Evolutionary conservation across 2,113 vertebrate species (phyloP).

Genomic region (Oxyruncus cristatus): DNA sequence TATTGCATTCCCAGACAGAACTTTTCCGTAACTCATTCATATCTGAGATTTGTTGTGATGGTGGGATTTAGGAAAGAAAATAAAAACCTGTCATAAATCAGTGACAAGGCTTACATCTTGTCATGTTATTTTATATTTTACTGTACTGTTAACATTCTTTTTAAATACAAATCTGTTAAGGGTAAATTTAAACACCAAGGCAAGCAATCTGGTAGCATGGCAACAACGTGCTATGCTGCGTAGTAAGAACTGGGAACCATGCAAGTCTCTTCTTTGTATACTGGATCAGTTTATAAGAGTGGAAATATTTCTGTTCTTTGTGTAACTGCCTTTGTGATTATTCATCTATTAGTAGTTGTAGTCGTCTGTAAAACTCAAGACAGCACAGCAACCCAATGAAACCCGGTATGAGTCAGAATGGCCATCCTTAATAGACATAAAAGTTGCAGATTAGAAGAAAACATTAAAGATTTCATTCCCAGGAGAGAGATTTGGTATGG

Average conservation of each 20-base stretch:
- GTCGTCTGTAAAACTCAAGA: neutral
- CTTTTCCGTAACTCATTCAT: neutral
- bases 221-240: neutral
- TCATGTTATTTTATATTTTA: conserved; percentile 26
- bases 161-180: conserved; percentile 57
- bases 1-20: neutral
- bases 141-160: neutral
- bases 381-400: neutral
- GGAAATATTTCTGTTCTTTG: neutral
- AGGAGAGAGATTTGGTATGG: neutral
- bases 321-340: neutral
- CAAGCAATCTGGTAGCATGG: conserved; percentile 16
- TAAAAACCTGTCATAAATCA: conserved; percentile 13
- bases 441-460: neutral
- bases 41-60: neutral
- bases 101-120: conserved; percentile 4
- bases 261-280: neutral
- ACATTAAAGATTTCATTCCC: neutral
- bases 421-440: neutral
- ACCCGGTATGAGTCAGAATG: neutral
- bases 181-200: conserved; percentile 59
- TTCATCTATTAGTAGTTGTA: neutral
- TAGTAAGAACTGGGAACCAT: neutral
- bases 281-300: neutral
- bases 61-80: neutral